These are phyloP conservation scores for Helicorthomorpha holstii DNA, from an alignment of 1,140 invertebrate genomes.

Conservation along the genomic window DNA sequence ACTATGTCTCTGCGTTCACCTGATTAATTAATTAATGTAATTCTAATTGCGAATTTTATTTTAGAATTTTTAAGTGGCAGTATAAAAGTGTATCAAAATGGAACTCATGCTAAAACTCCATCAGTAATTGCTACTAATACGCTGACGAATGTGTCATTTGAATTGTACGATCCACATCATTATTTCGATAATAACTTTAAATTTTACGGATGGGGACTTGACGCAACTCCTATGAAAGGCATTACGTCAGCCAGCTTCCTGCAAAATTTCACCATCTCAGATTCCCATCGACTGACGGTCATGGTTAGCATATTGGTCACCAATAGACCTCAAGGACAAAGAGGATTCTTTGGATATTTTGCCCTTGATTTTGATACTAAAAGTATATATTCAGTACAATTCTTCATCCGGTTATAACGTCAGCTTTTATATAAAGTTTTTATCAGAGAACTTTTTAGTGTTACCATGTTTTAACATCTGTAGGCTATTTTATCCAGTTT, in stretches of 20 bases:
- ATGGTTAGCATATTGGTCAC: too few species aligned
- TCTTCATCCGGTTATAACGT: too few species aligned
- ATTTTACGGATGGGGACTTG: not conserved
- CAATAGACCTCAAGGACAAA: too few species aligned
- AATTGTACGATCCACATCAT: not conserved
- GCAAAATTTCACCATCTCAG: too few species aligned
- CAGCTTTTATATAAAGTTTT: too few species aligned
- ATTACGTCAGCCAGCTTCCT: too few species aligned
- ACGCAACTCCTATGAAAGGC: too few species aligned
- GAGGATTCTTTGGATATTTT: not conserved
- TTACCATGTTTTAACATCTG: too few species aligned
- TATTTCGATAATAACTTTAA: not conserved
- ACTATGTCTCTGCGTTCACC: too few species aligned
- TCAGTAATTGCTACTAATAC: not conserved
- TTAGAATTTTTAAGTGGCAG: not conserved
- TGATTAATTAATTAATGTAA: not conserved
- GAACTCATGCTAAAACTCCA: not conserved
- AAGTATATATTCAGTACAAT: not conserved
- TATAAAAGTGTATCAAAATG: not conserved
- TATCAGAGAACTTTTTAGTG: too few species aligned
- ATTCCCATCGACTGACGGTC: too few species aligned
- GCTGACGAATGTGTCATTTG: not conserved
- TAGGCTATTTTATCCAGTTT: too few species aligned
- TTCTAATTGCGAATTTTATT: not conserved
- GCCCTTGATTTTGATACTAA: not conserved